Evolutionary conservation across 2,888 invertebrate species (phyloP).

Genomic region (Athalia cordata): DNA sequence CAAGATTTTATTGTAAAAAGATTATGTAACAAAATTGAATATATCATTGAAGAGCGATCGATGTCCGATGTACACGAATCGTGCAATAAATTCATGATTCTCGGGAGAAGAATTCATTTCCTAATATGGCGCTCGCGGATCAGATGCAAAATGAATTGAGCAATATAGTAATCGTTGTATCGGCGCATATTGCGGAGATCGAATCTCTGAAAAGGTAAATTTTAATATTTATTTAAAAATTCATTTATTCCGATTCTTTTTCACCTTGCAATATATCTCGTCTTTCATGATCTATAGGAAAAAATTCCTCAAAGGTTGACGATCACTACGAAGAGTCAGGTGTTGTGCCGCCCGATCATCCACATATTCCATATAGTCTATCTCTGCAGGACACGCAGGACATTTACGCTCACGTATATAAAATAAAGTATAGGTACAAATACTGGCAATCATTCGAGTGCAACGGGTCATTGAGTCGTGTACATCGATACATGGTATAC

Average conservation of each 20-base stretch:
- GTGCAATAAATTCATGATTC: not conserved
- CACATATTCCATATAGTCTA: not conserved
- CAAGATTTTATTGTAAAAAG: not conserved
- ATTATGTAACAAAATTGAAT: slow-evolving; percentile 22
- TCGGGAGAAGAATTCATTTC: slow-evolving; percentile 25
- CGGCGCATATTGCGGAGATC: slow-evolving; percentile 14
- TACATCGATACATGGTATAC: not conserved
- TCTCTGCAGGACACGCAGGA: not conserved
- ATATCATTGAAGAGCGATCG: slow-evolving; percentile 12
- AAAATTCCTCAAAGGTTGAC: slow-evolving; percentile 7
- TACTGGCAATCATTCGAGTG: not conserved
- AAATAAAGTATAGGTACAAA: not conserved
- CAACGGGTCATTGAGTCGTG: slow-evolving; percentile 7
- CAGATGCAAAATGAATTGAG: slow-evolving; percentile 34
- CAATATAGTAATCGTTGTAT: slow-evolving; percentile 31
- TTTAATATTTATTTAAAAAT: not conserved
- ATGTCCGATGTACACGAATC: not conserved
- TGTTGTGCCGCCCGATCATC: not conserved
- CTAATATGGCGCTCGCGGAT: slow-evolving; percentile 25
- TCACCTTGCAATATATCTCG: not conserved
- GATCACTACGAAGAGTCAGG: not conserved
- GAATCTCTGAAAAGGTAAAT: not conserved
- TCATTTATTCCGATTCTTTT: not conserved
- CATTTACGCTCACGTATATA: not conserved
- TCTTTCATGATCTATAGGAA: not conserved